Evolutionary conservation across 2,888 invertebrate genomes (phyloP).

Genomic region (Morpho helenor): DNA sequence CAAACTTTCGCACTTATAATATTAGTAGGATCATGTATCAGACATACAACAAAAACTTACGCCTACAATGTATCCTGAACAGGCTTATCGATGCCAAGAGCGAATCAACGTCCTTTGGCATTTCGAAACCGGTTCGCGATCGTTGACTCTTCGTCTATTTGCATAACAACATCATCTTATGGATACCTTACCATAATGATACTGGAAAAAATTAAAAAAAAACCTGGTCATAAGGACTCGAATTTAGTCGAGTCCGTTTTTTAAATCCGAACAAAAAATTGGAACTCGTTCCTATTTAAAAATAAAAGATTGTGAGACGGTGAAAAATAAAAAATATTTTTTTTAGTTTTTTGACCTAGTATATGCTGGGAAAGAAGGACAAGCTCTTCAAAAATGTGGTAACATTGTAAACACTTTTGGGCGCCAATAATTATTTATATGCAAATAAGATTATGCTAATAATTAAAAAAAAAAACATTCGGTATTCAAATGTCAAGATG

Average conservation of each 20-base stretch:
- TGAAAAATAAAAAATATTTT: no score
- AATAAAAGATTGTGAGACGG: no score
- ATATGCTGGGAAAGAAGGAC: not conserved
- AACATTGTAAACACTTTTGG: no score
- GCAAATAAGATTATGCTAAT: slow-evolving; percentile 2
- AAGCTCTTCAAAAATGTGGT: no score
- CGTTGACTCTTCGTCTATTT: slow-evolving; percentile 37
- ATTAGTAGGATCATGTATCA: no score
- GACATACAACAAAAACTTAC: no score
- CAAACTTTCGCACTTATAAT: no score
- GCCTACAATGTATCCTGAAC: no score
- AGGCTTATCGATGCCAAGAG: slow-evolving; percentile 7
- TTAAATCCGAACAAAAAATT: not conserved
- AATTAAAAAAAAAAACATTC: not conserved
- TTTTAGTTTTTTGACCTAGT: no score
- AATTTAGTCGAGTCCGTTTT: no score
- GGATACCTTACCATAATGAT: slow-evolving; percentile 14
- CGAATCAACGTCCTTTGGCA: slow-evolving; percentile 17
- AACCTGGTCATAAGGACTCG: not conserved
- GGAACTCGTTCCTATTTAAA: not conserved
- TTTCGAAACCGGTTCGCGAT: slow-evolving; percentile 38
- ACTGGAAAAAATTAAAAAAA: slow-evolving; percentile 10
- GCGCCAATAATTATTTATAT: not conserved
- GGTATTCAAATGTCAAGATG: slow-evolving; percentile 6
- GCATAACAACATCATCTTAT: slow-evolving; percentile 38